Base-by-base conservation (phyloP, 2,888 invertebrate species). In the Caenorhabditis sp. region DNA sequence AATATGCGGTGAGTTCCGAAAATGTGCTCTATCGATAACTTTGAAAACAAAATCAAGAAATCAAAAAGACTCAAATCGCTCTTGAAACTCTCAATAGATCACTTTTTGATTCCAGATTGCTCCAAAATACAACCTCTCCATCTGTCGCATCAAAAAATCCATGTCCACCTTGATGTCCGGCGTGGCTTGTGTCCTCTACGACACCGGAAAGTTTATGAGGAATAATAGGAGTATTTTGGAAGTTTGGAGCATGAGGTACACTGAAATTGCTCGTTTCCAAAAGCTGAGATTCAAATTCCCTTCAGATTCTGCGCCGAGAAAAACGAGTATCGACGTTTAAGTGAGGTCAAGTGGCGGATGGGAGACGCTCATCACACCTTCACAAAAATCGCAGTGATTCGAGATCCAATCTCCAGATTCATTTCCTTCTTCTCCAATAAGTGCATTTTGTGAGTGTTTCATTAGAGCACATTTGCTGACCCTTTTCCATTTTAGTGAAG, bases 381-480 rank as follows among this genome's bases (percentile, higher is more conserved):
- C 41, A 70, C 64, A 0, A 75, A 75, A 49, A 47, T 84, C 5
- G 77, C 73, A 8, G 80, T 86, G 1, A 86, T 89, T 49, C 73
- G 89, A 49, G 85, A 89, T 63, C 89, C 89, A 8, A 82, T 89
- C n/a, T 80, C 86, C 8, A 56, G 88, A 38, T 86, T 89, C 56
- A 64, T 89, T 5, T 88, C 88, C 7, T 86, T 85, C n/a, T 89
- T 87, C 59, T 80, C 86, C 26, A 86, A 89, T 56, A 86, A 88
- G 59, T 89, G 89, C 49, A 80, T 84, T 35, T 80, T 84, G 83
- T 84, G 12, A 66, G 76, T 68, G 6, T 54, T 3, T 35, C 41
- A 47, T 0, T 26, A 7, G 22, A 49, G 26, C 26, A 26, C 14
- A 10, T 24, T 26, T 54, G 41, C 26, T 44, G 26, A 64, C 3